Base-by-base conservation (phyloP, 2,797 vertebrate species). In the Labeo calbasu region DNA sequence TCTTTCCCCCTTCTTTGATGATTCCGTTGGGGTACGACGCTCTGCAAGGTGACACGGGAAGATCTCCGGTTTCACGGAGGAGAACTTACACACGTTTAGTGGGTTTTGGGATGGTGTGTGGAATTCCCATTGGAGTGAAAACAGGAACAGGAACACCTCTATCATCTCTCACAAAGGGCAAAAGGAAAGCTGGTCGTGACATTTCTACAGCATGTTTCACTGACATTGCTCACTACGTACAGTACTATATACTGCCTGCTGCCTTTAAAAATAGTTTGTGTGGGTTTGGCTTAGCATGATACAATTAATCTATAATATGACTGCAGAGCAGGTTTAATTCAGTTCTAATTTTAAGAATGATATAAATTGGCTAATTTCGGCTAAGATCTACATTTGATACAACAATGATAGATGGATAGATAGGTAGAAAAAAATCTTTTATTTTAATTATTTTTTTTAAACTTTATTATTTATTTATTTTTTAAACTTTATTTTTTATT, bases 1-100 rank as follows among this genome's bases (percentile, higher is more conserved):
- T 90, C 86, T 78, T 81, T 86, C 88, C 77, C 78, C 89, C 86
- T 79, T 83, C 69, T 85, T 83, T 84, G 65, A 72, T 77, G 46
- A 15, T 36, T 75, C 77, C 83, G 19, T 81, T 85, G 71, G 61
- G 76, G 50, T 76, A 63, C 6, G 8, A 79, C 51, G 12, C 51
- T 17, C 68, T 77, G 77, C 66, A 85, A 89, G 87, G 84, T 87
- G 87, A 88, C 88, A 83, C 17, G 4, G 65, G 69, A 70, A 21
- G 73, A 77, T 68, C 66, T 86, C 70, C 3, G 23, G 50, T 89
- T 86, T 55, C 85, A 85, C n/a, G 1, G 43, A 51, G 78, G 57
- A 77, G 66, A 81, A 75, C 57, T 76, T 77, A 84, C 77, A 75
- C 72, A 73, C 83, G n/a, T 86, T 87, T 83, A 70, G 71, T n/a